Evolutionary conservation across 2,888 invertebrate genomes (phyloP).

Genomic region (Trypoxylon attenuatum): DNA sequence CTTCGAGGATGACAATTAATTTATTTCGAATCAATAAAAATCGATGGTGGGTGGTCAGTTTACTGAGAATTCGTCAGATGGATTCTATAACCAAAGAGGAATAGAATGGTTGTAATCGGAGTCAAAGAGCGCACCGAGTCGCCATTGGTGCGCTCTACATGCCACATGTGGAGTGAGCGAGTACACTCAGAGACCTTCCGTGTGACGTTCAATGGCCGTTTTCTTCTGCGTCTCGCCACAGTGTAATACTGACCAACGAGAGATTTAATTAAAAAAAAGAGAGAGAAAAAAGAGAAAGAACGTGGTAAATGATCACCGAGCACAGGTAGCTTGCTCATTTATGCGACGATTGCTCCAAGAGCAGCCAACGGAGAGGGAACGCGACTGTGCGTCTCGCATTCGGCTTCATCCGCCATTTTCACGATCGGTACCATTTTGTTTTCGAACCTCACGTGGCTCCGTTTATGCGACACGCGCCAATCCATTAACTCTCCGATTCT

Average conservation of each 20-base stretch:
- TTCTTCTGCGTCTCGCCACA: neutral
- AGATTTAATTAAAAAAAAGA: neutral
- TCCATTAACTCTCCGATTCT: no score
- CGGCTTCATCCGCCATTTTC: slow-evolving; percentile 13
- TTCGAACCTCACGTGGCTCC: neutral
- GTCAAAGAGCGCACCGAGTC: slow-evolving; percentile 53
- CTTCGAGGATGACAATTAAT: no score
- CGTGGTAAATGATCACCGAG: neutral
- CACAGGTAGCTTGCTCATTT: neutral
- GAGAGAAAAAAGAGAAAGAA: neutral
- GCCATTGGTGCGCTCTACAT: slow-evolving; percentile 68
- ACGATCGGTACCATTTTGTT: neutral
- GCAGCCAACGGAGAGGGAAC: neutral
- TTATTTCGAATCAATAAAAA: no score
- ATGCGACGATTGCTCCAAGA: neutral
- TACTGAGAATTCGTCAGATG: no score
- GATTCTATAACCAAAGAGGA: no score
- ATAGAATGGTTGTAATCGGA: slow-evolving; percentile 54
- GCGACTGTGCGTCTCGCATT: neutral
- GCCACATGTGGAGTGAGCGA: slow-evolving; percentile 17
- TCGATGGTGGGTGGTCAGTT: no score
- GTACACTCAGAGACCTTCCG: no score
- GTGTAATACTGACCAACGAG: neutral
- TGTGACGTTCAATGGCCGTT: no score
- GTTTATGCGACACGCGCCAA: no score